A percentile compares a stretch with the other conserved stretches of the same genome.
phyloP scores from a whole-genome alignment of 1,140 invertebrate species.

The Pogonus chalceus region DNA sequence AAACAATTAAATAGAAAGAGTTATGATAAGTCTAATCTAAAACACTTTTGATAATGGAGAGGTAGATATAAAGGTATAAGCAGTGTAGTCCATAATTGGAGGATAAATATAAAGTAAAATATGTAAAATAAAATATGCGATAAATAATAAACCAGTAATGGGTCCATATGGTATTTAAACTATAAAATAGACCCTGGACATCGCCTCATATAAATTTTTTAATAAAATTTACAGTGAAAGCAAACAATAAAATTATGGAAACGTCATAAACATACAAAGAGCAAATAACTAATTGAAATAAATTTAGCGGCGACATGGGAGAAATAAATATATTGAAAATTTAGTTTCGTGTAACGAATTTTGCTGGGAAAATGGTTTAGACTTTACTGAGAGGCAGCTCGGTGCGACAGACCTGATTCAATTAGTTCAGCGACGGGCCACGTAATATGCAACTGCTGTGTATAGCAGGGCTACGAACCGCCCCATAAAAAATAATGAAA shows the following conservation, averaged over 20 bases:
- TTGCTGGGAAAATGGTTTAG: conserved; percentile 1
- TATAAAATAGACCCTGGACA: too few species aligned
- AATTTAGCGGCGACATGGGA: not conserved
- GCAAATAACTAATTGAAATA: conserved; percentile 1
- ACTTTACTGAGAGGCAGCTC: not conserved
- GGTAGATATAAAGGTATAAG: too few species aligned
- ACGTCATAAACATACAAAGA: not conserved
- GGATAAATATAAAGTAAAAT: too few species aligned
- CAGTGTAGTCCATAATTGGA: too few species aligned
- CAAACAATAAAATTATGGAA: conserved; percentile 2
- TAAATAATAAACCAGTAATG: too few species aligned
- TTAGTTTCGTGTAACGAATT: not conserved
- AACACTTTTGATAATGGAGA: too few species aligned
- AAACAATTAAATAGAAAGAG: too few species aligned
- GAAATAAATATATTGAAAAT: conserved; percentile 3
- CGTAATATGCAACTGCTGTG: conserved; percentile 1
- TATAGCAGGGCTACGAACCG: not conserved
- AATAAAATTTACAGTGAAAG: not conserved
- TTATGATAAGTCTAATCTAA: too few species aligned
- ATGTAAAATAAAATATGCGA: too few species aligned
- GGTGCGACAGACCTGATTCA: not conserved
- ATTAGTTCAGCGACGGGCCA: not conserved
- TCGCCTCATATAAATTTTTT: not conserved
- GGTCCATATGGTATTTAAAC: too few species aligned
- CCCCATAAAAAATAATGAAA: conserved; percentile 5